A percentile compares a stretch with the other conserved stretches of the same genome.
phyloP scores from a whole-genome alignment of 2,888 invertebrate genomes.

The Sclerodermus sp. region DNA sequence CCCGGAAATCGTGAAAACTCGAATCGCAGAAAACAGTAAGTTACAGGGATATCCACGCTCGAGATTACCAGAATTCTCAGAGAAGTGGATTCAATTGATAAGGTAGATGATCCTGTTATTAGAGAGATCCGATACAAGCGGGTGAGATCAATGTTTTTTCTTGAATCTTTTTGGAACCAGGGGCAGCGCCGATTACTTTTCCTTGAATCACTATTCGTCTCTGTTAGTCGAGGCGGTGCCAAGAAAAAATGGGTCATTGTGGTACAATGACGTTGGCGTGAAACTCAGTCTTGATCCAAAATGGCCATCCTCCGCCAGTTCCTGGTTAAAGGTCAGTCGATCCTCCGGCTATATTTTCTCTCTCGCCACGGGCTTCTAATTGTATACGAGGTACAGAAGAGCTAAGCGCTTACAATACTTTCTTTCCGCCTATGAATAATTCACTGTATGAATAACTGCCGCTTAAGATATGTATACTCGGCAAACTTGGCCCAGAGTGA shows the following conservation, averaged over 20 bases:
- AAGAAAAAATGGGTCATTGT: slow-evolving; percentile 6
- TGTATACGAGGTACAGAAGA: not conserved
- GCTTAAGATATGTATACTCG: no score
- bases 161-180: no score
- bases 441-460: slow-evolving; percentile 7
- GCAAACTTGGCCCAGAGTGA: no score
- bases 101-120: no score
- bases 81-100: slow-evolving; percentile 63
- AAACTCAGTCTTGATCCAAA: slow-evolving; percentile 62
- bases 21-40: slow-evolving; percentile 55
- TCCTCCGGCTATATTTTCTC: no score
- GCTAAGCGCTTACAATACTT: slow-evolving; percentile 5
- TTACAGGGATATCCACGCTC: slow-evolving; percentile 54
- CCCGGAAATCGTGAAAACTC: slow-evolving; percentile 57
- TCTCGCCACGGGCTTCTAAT: no score
- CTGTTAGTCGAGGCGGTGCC: slow-evolving; percentile 13
- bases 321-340: slow-evolving; percentile 65
- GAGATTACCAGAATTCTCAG: slow-evolving; percentile 52
- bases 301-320: slow-evolving; percentile 65
- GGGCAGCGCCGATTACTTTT: slow-evolving; percentile 32
- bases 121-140: not conserved
- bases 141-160: not conserved
- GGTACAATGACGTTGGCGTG: slow-evolving; percentile 55
- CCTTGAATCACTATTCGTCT: slow-evolving; percentile 35
- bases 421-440: slow-evolving; percentile 11